phyloP scores from a whole-genome alignment of 2,797 vertebrate species.

The Sebastes nivosus region DNA sequence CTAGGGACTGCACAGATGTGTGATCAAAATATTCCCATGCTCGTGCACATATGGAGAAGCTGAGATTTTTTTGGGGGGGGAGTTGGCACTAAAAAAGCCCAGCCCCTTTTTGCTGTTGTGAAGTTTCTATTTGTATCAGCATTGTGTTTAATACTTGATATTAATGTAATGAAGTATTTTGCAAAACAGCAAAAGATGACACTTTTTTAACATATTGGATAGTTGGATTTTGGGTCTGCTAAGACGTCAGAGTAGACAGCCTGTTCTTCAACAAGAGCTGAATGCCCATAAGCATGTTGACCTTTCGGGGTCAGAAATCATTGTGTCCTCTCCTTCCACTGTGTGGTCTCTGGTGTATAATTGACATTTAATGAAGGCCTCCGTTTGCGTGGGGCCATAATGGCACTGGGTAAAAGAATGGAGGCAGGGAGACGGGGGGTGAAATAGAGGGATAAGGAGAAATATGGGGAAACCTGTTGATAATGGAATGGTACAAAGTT shows the following conservation, averaged over 20 bases:
- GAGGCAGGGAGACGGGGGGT: conserved; percentile 20
- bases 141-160: not conserved
- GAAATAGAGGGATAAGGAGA: conserved; percentile 24
- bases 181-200: not conserved
- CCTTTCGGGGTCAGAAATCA: conserved; percentile 82
- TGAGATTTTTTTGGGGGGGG: not conserved
- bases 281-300: conserved; percentile 78
- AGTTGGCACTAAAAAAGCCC: not conserved
- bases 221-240: conserved; percentile 8
- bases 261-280: conserved; percentile 55
- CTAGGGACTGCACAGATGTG: conserved; percentile 77
- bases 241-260: conserved; percentile 51
- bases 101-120: not conserved
- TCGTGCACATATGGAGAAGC: conserved; percentile 30
- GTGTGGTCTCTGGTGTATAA: conserved; percentile 85
- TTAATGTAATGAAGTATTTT: not conserved
- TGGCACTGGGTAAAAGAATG: conserved; percentile 67
- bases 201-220: not conserved
- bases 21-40: conserved; percentile 70
- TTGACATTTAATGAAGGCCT: conserved; percentile 87
- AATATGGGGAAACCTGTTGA: conserved; percentile 23
- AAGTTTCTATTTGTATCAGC: not conserved
- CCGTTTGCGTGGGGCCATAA: conserved; percentile 72
- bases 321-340: conserved; percentile 78
- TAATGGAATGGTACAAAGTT: conserved; percentile 14